These are phyloP conservation scores for Climacteris rufus DNA, from an alignment of 2,113 vertebrate genomes.

Conservation along the genomic window DNA sequence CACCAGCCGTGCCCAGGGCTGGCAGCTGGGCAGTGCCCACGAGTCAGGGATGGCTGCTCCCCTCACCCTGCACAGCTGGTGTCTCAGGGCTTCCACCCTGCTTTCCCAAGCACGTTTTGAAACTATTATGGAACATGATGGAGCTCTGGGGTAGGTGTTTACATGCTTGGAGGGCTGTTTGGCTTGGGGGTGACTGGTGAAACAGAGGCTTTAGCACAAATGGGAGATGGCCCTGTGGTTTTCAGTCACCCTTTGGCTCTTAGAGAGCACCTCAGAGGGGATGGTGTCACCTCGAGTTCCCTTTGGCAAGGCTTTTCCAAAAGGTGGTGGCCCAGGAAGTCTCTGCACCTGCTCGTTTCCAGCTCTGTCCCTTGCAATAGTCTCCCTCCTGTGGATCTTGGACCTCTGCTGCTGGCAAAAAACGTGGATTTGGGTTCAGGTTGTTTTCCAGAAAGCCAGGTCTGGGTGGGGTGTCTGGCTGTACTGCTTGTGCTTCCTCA, in stretches of 20 bases:
- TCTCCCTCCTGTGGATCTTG: background rate
- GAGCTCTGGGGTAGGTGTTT: background rate
- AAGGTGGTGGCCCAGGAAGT: no score
- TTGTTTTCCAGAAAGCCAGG: background rate
- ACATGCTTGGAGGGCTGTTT: background rate
- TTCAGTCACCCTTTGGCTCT: background rate
- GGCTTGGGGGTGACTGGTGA: background rate
- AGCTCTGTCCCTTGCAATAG: background rate
- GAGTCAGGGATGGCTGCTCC: background rate
- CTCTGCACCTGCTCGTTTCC: background rate
- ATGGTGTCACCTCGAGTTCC: fast-evolving
- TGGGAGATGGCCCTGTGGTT: fast-evolving
- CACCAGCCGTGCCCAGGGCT: background rate
- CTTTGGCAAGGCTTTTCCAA: background rate
- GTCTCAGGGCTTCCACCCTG: background rate
- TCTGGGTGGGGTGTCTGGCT: background rate
- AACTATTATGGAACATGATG: no score
- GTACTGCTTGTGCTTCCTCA: background rate
- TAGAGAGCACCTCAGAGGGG: background rate
- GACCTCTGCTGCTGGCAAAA: background rate
- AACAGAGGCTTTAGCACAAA: background rate
- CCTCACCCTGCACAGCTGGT: background rate
- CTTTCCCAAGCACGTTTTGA: fast-evolving
- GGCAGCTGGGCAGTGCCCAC: background rate
- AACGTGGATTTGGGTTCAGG: background rate